Percentiles rank a stretch among this genome's conserved stretches.
These are phyloP conservation scores for Fragum sueziense DNA, from an alignment of 2,888 invertebrate species.

Conservation along the genomic window DNA sequence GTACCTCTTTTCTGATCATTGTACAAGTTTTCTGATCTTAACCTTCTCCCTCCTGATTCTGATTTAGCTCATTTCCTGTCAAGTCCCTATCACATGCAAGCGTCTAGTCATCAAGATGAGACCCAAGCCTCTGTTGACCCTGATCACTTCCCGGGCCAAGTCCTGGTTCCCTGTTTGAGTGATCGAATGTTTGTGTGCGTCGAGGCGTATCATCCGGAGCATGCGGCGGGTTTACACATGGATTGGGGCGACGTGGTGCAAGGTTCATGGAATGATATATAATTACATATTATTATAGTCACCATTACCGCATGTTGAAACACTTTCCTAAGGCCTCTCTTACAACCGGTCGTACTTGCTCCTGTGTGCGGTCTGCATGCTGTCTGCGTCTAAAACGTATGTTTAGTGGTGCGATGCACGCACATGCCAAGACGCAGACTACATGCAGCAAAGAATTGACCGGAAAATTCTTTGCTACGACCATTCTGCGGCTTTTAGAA, in stretches of 20 bases:
- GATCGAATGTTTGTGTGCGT: slow-evolving; percentile 66
- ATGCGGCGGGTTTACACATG: slow-evolving; percentile 91
- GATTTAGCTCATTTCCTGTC: slow-evolving; percentile 6
- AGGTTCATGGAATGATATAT: slow-evolving; percentile 84
- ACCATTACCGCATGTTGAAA: not conserved
- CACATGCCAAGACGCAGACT: too few species aligned
- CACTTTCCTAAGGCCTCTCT: too few species aligned
- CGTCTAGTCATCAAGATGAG: slow-evolving; percentile 24
- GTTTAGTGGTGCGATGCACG: too few species aligned
- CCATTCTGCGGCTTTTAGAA: too few species aligned
- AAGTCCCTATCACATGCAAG: slow-evolving; percentile 14
- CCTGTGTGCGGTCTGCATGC: too few species aligned
- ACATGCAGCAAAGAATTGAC: too few species aligned
- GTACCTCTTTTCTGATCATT: too few species aligned
- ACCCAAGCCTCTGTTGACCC: slow-evolving; percentile 13
- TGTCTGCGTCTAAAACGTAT: too few species aligned
- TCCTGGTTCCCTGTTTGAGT: slow-evolving; percentile 15
- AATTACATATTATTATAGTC: not conserved
- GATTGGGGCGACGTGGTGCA: slow-evolving; percentile 95
- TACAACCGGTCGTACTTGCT: too few species aligned
- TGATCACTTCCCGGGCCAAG: slow-evolving; percentile 38
- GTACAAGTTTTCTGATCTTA: too few species aligned
- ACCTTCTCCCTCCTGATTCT: too few species aligned
- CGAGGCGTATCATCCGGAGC: slow-evolving; percentile 84
- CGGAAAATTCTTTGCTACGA: too few species aligned